A percentile compares a stretch with the other conserved stretches of the same genome.
Evolutionary conservation across 2,888 invertebrate genomes (phyloP).

Genomic region (Troglohyphantes excavatus): DNA sequence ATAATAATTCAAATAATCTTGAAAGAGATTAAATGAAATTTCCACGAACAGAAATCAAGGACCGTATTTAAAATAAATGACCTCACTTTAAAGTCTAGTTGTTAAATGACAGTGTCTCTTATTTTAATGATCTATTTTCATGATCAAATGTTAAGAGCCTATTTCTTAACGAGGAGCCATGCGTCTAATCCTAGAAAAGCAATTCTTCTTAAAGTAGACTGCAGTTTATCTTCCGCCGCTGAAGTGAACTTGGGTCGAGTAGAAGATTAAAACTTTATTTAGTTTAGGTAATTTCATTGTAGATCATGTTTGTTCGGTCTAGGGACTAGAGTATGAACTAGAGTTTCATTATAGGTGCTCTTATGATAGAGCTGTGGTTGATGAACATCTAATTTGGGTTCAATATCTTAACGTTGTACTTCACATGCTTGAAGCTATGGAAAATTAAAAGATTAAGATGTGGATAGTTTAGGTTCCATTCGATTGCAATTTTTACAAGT

Average conservation of each 20-base stretch:
- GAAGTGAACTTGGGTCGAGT: background rate
- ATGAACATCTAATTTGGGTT: too few relatives aligned
- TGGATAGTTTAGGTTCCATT: too few relatives aligned
- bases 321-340: background rate
- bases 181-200: constrained; percentile 15
- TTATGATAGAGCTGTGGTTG: too few relatives aligned
- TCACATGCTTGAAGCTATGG: too few relatives aligned
- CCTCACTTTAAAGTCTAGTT: background rate
- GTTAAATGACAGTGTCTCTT: constrained; percentile 1
- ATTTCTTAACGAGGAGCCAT: background rate
- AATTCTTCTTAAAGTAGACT: constrained; percentile 6
- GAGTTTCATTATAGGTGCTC: too few relatives aligned
- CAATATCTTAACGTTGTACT: too few relatives aligned
- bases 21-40: too few relatives aligned
- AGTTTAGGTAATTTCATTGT: background rate
- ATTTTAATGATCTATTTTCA: constrained; percentile 35
- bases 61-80: too few relatives aligned
- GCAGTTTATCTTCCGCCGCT: background rate
- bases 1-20: too few relatives aligned
- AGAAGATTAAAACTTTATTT: background rate
- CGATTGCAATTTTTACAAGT: too few relatives aligned
- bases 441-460: too few relatives aligned
- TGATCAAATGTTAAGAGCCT: background rate
- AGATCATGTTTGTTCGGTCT: background rate
- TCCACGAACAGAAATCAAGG: too few relatives aligned